Base-by-base conservation (phyloP, 1,140 invertebrate genomes). In the Drosophila arawakana region DNA sequence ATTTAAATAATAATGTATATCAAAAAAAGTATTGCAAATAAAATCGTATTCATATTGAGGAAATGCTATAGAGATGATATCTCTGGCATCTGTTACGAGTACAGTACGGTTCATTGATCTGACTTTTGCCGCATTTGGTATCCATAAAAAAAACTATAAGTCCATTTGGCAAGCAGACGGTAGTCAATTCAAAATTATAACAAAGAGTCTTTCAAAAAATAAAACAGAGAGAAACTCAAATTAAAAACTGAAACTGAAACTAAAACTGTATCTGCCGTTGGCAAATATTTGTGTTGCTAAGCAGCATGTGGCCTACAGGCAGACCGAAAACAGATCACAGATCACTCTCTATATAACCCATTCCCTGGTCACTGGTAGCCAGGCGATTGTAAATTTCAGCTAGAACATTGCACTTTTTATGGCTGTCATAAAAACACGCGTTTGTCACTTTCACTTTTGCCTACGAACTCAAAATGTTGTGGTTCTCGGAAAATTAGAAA, bases 321-420 rank as follows among this genome's bases (percentile, higher is more conserved):
- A 35, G 63, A 46, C 52, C 49, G 39, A 67, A 44, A 35, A 34
- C 50, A 54, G 50, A 52, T 52, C 49, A 5, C 35, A 47, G 30
- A 35, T 21, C 49, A 50, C n/a, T 52, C 11, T 52, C 30, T 52
- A 6, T 4, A 57, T 57, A 86, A 86, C 83, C 83, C 83, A 47
- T 88, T 86, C 50, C 34, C 41, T 72, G 52, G 46, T 73, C 77
- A 37, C 46, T 11, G 8, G 11, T 41, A 30, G 8, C 39, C 44
- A 59, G 71, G 44, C 30, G 37, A 47, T 15, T 18, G 25, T 30
- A 47, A 74, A 73, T 46, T 86, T 71, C 61, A 73, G 65, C 50
- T 72, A 84, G 84, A 74, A 86, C 80, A 89, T 88, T 89, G 60
- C 84, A 78, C 54, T 88, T 86, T 88, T 89, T 88, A 88, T 84